phyloP scores from a whole-genome alignment of 2,113 vertebrate species.

The Mus pahari region DNA sequence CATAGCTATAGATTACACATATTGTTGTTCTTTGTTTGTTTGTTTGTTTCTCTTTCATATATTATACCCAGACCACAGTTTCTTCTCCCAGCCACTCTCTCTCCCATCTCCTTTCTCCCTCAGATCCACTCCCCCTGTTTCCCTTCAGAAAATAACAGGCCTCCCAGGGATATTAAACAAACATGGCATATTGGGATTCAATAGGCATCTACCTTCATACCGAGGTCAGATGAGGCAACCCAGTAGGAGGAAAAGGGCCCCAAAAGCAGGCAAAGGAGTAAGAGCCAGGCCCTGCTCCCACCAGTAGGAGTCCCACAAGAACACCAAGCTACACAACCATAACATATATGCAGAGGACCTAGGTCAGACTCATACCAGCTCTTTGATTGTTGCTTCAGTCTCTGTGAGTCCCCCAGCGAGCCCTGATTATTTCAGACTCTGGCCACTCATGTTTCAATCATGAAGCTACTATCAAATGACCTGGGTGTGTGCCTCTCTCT shows the following conservation, averaged over 20 bases:
- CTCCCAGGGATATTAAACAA: neutral
- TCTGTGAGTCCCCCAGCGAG: neutral
- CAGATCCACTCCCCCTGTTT: neutral
- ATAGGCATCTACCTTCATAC: neutral
- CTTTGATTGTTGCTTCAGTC: neutral
- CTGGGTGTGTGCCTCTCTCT: neutral
- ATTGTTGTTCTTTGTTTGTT: neutral
- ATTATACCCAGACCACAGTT: neutral
- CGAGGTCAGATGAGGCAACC: neutral
- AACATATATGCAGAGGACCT: neutral
- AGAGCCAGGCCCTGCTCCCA: neutral
- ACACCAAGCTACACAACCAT: neutral
- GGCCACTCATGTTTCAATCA: neutral
- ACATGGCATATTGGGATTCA: neutral
- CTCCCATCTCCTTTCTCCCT: neutral
- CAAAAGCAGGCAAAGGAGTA: neutral
- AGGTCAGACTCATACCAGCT: neutral
- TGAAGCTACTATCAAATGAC: neutral
- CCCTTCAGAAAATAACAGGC: neutral
- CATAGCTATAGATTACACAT: neutral
- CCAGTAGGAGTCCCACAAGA: neutral
- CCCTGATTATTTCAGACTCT: neutral
- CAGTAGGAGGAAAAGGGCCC: neutral
- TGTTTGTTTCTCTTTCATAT: neutral
- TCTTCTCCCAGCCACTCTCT: neutral